These are phyloP conservation scores for Salpingus planirostris DNA, from an alignment of 2,888 invertebrate genomes.

Conservation along the genomic window DNA sequence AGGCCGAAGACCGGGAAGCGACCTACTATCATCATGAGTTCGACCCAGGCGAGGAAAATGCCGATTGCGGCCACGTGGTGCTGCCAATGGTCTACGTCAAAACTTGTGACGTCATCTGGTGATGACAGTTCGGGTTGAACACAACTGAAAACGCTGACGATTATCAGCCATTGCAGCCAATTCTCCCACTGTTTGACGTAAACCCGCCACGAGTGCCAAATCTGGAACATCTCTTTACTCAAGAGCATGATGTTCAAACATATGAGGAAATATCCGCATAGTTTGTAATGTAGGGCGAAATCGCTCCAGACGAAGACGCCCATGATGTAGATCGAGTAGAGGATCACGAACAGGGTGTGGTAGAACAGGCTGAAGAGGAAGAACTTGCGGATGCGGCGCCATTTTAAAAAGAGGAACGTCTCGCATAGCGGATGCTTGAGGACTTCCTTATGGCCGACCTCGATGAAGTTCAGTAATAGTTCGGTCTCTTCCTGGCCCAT, in stretches of 20 bases:
- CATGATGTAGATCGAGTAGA: constrained; percentile 65
- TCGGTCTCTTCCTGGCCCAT: constrained; percentile 63
- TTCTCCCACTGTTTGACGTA: constrained; percentile 78
- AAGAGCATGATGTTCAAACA: constrained; percentile 55
- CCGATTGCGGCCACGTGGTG: constrained; percentile 73
- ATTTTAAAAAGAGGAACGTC: constrained; percentile 75
- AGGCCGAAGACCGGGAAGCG: constrained; percentile 78
- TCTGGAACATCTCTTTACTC: constrained; percentile 69
- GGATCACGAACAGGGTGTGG: constrained; percentile 64
- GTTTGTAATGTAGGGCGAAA: too few relatives aligned
- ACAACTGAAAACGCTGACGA: constrained; percentile 60
- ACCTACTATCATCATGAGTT: constrained; percentile 78
- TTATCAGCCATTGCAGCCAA: constrained; percentile 72
- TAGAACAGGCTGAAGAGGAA: constrained; percentile 71
- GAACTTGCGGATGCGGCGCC: constrained; percentile 73
- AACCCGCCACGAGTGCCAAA: constrained; percentile 59
- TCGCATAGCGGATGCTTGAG: constrained; percentile 78
- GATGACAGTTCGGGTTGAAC: constrained; percentile 42
- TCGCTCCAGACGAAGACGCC: constrained; percentile 53
- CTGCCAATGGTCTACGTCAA: constrained; percentile 50
- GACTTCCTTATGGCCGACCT: constrained; percentile 71
- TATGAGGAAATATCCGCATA: constrained; percentile 54
- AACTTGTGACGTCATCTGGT: constrained; percentile 14
- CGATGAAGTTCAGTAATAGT: constrained; percentile 60
- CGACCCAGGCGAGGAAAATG: constrained; percentile 72